Evolutionary conservation across 1,140 invertebrate genomes (phyloP), one percentile per base, ranked within the genome.

Genomic region (Holcopasites calliopsidis): DNA sequence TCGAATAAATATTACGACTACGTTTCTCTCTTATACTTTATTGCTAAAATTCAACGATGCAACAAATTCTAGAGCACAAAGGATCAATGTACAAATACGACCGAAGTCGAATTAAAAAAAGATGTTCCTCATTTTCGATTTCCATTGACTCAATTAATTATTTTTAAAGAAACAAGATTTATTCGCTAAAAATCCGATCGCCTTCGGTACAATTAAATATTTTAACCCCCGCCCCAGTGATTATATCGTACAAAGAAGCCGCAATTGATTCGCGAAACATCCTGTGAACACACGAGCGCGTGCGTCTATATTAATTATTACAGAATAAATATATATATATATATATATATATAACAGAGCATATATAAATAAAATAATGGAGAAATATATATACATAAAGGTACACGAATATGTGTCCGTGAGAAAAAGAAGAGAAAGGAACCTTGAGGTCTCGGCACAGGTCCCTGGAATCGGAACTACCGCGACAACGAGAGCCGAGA

Each of bases 381-480:
- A 7, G 23, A 64, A 54, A 68, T 52, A 66, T 55, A 71, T 68
- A 58, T 5, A 72, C 38, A 74, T 18, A 78, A 44, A 49, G 28
- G 18, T 55, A 77, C 47, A 64, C 23, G 40, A 44, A 18, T n/a
- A n/a, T 49, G 50, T 64, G 35, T 47, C 47, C 47, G 35, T 28
- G 31, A 16, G 58, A 35, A 75, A 23, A 8, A 50, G 31, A 49
- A 28, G 11, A 49, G 23, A 50, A 65, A 23, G 76, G 81, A 83
- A 83, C 76, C 80, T 83, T 69, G 76, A 79, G 61, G 54, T 58
- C 52, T 75, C 54, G 64, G 70, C 21, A 18, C 76, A 61, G 49
- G 58, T 83, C 79, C 69, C 64, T 50, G 58, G 42, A 82, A 77
- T 49, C 71, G 55, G 49, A 81, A 80, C 50, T 66, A 71, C 68